Percentiles rank a stretch among this genome's conserved stretches.
These are phyloP conservation scores for Eutolmus rufibarbis DNA, from an alignment of 2,888 invertebrate genomes.

Conservation along the genomic window DNA sequence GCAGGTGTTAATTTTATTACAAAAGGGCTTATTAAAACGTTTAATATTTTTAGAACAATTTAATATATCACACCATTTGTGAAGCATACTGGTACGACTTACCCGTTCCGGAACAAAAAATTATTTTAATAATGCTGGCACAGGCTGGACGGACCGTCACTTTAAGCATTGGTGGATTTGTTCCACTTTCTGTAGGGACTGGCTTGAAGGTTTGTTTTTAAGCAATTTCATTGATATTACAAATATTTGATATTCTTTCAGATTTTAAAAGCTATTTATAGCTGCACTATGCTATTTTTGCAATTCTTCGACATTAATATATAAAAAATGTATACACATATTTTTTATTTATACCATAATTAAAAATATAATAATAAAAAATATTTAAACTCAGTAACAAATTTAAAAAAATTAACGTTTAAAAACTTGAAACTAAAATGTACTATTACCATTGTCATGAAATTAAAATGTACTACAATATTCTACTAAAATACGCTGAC, in stretches of 20 bases:
- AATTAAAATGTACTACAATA: too few relatives aligned
- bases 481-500: too few relatives aligned
- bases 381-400: too few relatives aligned
- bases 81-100: not conserved
- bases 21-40: not conserved
- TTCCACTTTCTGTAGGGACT: not conserved
- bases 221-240: not conserved
- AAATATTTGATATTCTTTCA: not conserved
- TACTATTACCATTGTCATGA: too few relatives aligned
- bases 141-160: not conserved
- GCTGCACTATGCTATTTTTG: not conserved
- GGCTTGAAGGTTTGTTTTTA: not conserved
- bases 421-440: too few relatives aligned
- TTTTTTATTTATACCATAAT: too few relatives aligned
- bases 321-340: too few relatives aligned
- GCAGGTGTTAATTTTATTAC: not conserved
- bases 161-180: not conserved
- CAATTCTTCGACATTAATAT: not conserved
- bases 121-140: not conserved
- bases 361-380: too few relatives aligned
- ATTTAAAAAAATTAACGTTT: too few relatives aligned
- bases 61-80: not conserved
- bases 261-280: not conserved
- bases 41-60: not conserved
- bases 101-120: not conserved